Conservation (phyloP, 2,113 vertebrate genomes). For the Lonchura striata region DNA sequence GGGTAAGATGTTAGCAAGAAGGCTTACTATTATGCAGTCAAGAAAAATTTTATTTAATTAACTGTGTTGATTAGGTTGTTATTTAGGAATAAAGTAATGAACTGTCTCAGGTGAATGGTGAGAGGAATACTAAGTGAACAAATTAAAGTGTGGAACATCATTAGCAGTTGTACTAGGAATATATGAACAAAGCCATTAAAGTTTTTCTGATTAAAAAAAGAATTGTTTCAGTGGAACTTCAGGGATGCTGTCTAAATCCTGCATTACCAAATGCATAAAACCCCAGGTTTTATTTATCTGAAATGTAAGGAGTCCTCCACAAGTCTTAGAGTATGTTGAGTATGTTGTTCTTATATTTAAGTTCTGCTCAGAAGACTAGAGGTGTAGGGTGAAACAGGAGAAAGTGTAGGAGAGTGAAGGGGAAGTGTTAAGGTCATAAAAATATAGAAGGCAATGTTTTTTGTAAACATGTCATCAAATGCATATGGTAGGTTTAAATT, state of each 20-base stretch:
- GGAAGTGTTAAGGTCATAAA: neutral
- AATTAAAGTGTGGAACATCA: neutral
- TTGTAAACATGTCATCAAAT: neutral
- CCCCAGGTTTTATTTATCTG: neutral
- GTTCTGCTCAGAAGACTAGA: neutral
- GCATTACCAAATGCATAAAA: neutral
- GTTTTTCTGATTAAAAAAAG: neutral
- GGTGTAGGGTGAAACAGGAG: neutral
- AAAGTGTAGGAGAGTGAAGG: neutral
- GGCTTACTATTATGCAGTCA: neutral
- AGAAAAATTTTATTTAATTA: neutral
- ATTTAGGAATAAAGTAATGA: neutral
- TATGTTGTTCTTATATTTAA: neutral
- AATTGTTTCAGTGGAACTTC: neutral
- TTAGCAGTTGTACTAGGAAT: neutral
- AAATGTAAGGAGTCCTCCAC: neutral
- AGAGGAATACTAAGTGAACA: neutral
- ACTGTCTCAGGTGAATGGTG: neutral
- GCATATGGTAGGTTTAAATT: neutral
- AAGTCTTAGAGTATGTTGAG: neutral
- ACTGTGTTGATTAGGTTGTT: neutral
- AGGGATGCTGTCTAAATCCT: neutral
- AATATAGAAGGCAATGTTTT: neutral
- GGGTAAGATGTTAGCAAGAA: neutral
- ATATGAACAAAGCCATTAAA: neutral